Evolutionary conservation across 2,113 vertebrate genomes (phyloP).

Genomic region (Paratilapia polleni): DNA sequence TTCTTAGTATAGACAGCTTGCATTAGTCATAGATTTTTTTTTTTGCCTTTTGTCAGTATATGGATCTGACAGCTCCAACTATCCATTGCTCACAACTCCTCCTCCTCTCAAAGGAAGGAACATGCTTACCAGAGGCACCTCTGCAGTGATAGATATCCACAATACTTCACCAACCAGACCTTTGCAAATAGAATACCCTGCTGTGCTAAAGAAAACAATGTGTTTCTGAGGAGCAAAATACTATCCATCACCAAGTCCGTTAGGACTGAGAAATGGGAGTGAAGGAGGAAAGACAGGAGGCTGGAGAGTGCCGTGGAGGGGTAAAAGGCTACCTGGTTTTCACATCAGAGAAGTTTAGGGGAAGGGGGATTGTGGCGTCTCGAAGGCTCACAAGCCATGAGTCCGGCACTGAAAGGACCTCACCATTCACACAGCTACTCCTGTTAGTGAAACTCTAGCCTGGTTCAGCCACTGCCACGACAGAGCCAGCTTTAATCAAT

Average conservation of each 20-base stretch:
- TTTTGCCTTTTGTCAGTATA: conserved; percentile 29
- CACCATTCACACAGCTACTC: conserved; percentile 61
- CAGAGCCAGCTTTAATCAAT: conserved; percentile 73
- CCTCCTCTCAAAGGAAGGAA: conserved; percentile 62
- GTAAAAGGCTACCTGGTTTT: conserved; percentile 90
- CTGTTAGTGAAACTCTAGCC: conserved; percentile 69
- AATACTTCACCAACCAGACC: conserved; percentile 91
- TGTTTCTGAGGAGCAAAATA: conserved; percentile 97
- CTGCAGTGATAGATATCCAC: conserved; percentile 91
- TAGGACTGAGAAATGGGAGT: conserved; percentile 74
- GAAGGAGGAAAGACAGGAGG: conserved; percentile 66
- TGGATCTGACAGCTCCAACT: conserved; percentile 40
- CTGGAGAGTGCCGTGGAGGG: conserved; percentile 41
- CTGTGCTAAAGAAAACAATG: conserved; percentile 99
- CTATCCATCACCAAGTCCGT: conserved; percentile 94
- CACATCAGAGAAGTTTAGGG: conserved; percentile 83
- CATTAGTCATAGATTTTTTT: background rate
- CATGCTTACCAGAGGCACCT: conserved; percentile 82
- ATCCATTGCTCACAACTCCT: conserved; percentile 59
- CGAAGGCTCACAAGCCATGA: conserved; percentile 81
- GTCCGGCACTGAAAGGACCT: conserved; percentile 82
- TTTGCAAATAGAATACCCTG: conserved; percentile 99
- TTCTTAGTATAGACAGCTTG: background rate
- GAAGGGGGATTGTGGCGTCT: conserved; percentile 74
- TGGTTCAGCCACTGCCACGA: conserved; percentile 49